These are phyloP conservation scores for Myotis brandtii DNA, from an alignment of 2,113 vertebrate species.

Conservation along the genomic window DNA sequence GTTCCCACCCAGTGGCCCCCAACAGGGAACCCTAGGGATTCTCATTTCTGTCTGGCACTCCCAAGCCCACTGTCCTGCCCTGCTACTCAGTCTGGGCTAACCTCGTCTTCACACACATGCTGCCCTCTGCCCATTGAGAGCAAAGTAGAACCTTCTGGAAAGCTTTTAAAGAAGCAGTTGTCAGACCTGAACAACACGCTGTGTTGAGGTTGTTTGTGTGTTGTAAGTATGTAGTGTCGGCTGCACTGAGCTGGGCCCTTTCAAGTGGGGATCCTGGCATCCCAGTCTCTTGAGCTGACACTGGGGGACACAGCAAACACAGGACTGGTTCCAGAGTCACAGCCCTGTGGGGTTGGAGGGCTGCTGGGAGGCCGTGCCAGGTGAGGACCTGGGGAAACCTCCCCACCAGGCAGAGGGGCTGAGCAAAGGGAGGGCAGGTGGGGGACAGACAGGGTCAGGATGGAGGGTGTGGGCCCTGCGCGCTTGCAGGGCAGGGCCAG, in stretches of 20 bases:
- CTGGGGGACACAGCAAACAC: neutral
- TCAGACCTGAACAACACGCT: neutral
- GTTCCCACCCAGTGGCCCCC: neutral
- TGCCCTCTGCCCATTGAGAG: neutral
- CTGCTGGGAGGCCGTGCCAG: neutral
- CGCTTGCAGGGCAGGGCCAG: neutral
- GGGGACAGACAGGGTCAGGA: no score
- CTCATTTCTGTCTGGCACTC: neutral
- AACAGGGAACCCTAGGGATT: no score
- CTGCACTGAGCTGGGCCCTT: neutral
- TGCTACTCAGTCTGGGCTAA: no score
- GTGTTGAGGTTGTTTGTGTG: neutral
- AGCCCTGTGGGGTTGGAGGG: fast-evolving
- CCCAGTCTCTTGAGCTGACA: no score
- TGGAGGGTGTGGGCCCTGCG: neutral
- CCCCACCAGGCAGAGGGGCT: neutral
- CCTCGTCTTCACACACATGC: neutral
- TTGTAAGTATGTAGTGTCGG: neutral
- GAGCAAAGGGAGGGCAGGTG: neutral
- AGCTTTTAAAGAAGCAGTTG: neutral
- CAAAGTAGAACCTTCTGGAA: neutral
- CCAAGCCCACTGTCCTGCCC: neutral
- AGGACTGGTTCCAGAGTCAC: neutral
- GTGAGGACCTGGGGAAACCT: neutral
- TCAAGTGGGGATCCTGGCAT: neutral